Evolutionary conservation across 2,888 invertebrate genomes (phyloP), one percentile per base, ranked within the genome.

Genomic region (Parthenolecanium corni): DNA sequence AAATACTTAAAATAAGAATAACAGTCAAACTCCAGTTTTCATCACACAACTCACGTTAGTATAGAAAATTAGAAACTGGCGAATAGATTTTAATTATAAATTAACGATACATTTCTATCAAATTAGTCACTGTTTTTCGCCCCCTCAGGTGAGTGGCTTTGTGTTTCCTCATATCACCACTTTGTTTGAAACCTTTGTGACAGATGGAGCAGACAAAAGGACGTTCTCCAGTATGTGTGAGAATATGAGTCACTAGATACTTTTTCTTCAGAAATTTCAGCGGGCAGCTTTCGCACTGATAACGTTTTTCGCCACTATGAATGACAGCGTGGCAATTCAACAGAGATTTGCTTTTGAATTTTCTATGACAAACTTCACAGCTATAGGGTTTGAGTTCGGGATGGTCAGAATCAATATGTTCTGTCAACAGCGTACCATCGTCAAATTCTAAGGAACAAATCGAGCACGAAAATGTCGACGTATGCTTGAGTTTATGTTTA

Each of bases 131-230:
- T 38, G 36, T n/a, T n/a, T n/a, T n/a, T 14, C 20, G 25, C 20
- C 47, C 25, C 25, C 24, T 46, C 20, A 58, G 14, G 14, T 58
- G 58, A 47, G 49, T 47, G 18, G 58, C 58, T 25, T 58, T 58
- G n/a, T 58, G 58, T 12, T 58, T 58, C 46, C 58, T 25, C 58
- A 58, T 58, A 36, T 58, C 58, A 25, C 58, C 58, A 44, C 58
- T 58, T 20, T 58, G 58, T 36, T 58, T 58, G 47, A 61, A 61
- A 20, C 49, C 49, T 61, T 61, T 49, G 9, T 24, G n/a, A 16
- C 61, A 58, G n/a, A 61, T 61, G 18, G 61, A 25, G 16, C 61
- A 61, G 9, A 61, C 61, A 20, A 51, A 61, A 3, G 61, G 61
- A 36, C 61, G 61, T 40, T 61, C 61, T 3, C 61, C 61, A 18